Evolutionary conservation across 2,888 invertebrate genomes (phyloP).

Genomic region (Meteorus cinctellus): DNA sequence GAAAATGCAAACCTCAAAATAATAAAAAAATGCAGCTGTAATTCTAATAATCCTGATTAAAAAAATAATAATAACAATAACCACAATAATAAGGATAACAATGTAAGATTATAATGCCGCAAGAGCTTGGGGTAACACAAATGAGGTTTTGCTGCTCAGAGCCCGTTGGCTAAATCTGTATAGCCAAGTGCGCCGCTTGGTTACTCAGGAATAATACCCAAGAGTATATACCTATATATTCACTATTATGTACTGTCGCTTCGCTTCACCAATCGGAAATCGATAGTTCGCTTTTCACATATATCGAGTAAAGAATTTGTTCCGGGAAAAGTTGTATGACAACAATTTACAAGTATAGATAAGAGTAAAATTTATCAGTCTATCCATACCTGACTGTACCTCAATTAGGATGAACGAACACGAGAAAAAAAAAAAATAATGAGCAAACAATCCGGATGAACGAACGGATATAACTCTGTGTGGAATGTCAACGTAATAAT

Average conservation of each 20-base stretch:
- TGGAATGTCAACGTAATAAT: conserved; percentile 40
- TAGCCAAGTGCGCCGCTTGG: neutral
- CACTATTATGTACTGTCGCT: conserved; percentile 50
- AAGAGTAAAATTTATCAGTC: conserved; percentile 41
- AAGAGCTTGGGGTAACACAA: neutral
- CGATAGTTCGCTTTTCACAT: conserved; percentile 55
- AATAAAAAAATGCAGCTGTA: neutral
- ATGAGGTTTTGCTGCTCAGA: conserved; percentile 2
- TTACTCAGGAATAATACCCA: conserved; percentile 1
- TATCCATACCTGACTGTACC: neutral
- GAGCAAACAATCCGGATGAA: conserved; percentile 1
- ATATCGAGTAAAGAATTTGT: conserved; percentile 22
- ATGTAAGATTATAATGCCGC: neutral
- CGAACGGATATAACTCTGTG: conserved; percentile 17
- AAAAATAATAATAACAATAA: neutral
- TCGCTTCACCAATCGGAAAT: conserved; percentile 56
- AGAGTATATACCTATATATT: conserved; percentile 29
- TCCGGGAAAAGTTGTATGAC: conserved; percentile 40
- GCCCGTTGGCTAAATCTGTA: conserved; percentile 1
- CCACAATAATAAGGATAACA: neutral
- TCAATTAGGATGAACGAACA: conserved; percentile 7
- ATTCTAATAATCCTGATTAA: neutral
- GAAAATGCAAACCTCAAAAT: neutral
- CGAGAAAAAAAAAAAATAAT: conserved; percentile 24
- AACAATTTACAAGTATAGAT: conserved; percentile 48